These are phyloP conservation scores for Acomys russatus DNA, from an alignment of 2,797 vertebrate genomes.

Conservation along the genomic window DNA sequence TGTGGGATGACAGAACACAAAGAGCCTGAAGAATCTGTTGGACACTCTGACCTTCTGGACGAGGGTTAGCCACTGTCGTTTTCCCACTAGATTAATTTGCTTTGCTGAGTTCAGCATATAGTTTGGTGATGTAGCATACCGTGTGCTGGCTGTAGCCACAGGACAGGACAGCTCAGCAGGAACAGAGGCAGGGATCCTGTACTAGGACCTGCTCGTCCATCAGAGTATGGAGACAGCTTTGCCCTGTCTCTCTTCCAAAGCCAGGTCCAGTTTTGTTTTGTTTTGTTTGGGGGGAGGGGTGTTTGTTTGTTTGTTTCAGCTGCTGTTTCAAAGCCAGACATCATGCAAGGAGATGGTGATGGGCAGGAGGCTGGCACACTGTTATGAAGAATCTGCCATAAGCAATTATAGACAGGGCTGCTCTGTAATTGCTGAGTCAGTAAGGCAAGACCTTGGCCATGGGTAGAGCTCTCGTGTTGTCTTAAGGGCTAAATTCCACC, in stretches of 20 bases:
- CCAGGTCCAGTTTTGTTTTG: slow-evolving; percentile 14
- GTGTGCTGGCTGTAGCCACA: slow-evolving; percentile 7
- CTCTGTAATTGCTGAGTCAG: slow-evolving; percentile 27
- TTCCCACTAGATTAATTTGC: slow-evolving; percentile 36
- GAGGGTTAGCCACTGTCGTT: slow-evolving; percentile 17
- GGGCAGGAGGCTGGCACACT: neutral
- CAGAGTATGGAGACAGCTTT: slow-evolving; percentile 14
- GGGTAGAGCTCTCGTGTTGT: slow-evolving; percentile 21
- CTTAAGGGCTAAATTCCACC: slow-evolving; percentile 58
- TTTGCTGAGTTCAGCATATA: slow-evolving; percentile 54
- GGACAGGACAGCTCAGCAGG: slow-evolving; percentile 22
- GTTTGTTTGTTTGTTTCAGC: neutral
- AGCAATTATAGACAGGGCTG: slow-evolving; percentile 42
- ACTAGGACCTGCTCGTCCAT: neutral
- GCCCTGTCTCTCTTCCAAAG: slow-evolving; percentile 57
- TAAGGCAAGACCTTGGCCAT: slow-evolving; percentile 51
- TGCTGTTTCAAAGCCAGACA: slow-evolving; percentile 67
- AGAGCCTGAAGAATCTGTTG: neutral
- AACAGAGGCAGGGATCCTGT: slow-evolving; percentile 48
- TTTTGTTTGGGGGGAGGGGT: neutral
- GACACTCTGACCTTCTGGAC: neutral
- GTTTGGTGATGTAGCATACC: slow-evolving; percentile 35
- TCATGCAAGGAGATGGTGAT: slow-evolving; percentile 53
- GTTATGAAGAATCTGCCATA: slow-evolving; percentile 42
- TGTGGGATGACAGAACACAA: slow-evolving; percentile 10